Evolutionary conservation across 2,797 vertebrate genomes (phyloP), one percentile per base, ranked within the genome.

Genomic region (Pteropus rufus): DNA sequence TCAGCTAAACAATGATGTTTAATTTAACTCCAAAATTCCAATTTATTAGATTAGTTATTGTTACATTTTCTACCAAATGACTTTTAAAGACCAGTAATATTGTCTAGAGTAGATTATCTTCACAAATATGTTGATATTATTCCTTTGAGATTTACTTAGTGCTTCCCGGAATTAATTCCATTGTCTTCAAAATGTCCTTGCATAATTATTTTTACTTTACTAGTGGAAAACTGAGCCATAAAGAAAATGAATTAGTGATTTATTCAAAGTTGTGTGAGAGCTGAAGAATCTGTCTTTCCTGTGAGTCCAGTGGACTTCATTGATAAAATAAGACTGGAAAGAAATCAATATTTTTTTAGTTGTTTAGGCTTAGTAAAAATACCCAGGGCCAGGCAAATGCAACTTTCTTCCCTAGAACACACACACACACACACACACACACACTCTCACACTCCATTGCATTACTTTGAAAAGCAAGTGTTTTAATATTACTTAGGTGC

Each of bases 401-500:
- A 88, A 56, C 46, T n/a, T 93, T 83, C 49, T 83, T 91, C 23
- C 8, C 26, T 58, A 76, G 64, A 56, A 87, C 3, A 36, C n/a
- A 58, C 19, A 72, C 83, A 89, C 64, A 73, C 10, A 23, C 1
- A 36, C n/a, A 69, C 41, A 72, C 26, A 44, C 34, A 34, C 60
- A 41, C 64, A 65, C 44, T 60, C 11, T 67, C 44, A 76, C 12
- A 9, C 10, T 7, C 90, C 11, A 24, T 39, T 96, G 58, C n/a
- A 56, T 95, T 95, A 83, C 29, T 96, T 97, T 49, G 86, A 62
- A 86, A 86, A 96, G 18, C 67, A 94, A 67, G 84, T 91, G 69
- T 84, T 83, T 93, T 95, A 86, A 26, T 86, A 69, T 97, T 96
- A 93, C 65, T 96, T 96, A 95, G 70, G 95, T 93, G 10, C n/a